Base-by-base conservation (phyloP, 2,113 vertebrate species). In the Piprites chloris region DNA sequence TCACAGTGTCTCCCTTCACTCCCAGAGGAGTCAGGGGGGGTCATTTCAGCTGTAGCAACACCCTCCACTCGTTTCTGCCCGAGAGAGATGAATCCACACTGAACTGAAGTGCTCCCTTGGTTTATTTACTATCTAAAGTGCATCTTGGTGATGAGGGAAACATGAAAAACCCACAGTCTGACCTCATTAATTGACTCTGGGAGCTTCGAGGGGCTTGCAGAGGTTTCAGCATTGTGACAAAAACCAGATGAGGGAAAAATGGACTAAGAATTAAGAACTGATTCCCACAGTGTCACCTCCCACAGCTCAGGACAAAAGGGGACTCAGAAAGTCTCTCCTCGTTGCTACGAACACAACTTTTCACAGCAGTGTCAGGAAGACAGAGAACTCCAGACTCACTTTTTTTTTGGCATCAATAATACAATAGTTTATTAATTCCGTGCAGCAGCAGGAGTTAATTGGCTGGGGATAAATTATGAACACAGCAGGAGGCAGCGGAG, bases 391-490 rank as follows among this genome's bases (percentile, higher is more conserved):
- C 39, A 26, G 71, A 52, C 42, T 49, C 52, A 13, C 49, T 86
- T 76, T 58, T 72, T 86, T 76, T 58, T 72, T 89, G 93, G 81
- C 94, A 95, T 76, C 84, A 65, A 68, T 61, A 80, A 88, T 87
- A 33, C 18, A 96, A 79, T 72, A 89, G 76, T 84, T 80, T 77
- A 74, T 94, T 91, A 94, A 88, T 78, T 79, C 73, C 89, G 73
- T 91, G 73, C 46, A 63, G 76, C 85, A 91, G 67, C 3, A 77
- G 53, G 79, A 82, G 68, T 92, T 95, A 97, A 95, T 97, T 95
- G 94, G 80, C 86, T 95, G 89, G 39, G 65, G 77, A 91, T 91
- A 87, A 94, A 95, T 90, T 67, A 94, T 75, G 92, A 88, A 62
- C 13, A 4, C 23, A 77, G 86, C 77, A 94, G 84, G 63, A 90